phyloP scores from a whole-genome alignment of 2,888 invertebrate species.

The Tortrix viridana region DNA sequence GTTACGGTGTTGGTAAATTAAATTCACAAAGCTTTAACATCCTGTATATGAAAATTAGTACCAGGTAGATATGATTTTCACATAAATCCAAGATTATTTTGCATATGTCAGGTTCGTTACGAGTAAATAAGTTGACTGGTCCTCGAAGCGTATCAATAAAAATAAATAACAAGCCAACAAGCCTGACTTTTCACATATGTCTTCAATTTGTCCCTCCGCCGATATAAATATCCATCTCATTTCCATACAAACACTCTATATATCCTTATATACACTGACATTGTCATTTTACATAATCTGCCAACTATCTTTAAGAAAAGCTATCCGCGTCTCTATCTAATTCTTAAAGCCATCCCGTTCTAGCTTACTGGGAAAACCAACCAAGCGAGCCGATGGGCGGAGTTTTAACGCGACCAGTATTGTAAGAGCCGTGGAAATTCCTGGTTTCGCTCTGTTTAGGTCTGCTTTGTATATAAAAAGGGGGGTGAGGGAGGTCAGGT shows the following conservation, averaged over 20 bases:
- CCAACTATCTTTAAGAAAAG: conserved; percentile 82
- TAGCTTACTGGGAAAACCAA: conserved; percentile 61
- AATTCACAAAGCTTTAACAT: too few relatives aligned
- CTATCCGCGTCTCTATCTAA: conserved; percentile 65
- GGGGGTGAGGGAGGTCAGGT: conserved; percentile 53
- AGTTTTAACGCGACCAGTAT: conserved; percentile 57
- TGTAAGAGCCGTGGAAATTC: conserved; percentile 63
- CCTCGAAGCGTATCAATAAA: conserved; percentile 22
- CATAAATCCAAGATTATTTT: background rate
- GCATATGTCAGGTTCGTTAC: conserved; percentile 26
- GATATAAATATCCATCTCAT: conserved; percentile 77
- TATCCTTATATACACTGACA: conserved; percentile 70
- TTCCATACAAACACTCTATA: conserved; percentile 76
- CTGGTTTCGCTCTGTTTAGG: conserved; percentile 51
- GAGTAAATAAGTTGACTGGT: background rate
- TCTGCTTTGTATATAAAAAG: conserved; percentile 49
- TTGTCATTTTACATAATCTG: conserved; percentile 72
- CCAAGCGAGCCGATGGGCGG: conserved; percentile 79
- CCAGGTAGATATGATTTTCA: too few relatives aligned
- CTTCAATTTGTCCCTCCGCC: conserved; percentile 66
- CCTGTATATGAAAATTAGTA: too few relatives aligned
- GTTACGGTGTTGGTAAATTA: too few relatives aligned
- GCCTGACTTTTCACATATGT: conserved; percentile 69
- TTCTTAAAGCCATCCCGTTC: conserved; percentile 62
- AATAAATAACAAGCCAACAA: conserved; percentile 37